A percentile compares a stretch with the other conserved stretches of the same genome.
Evolutionary conservation across 92 coral and sea anemone genomes (phyloP).

Genomic region (Porites cylindrica): DNA sequence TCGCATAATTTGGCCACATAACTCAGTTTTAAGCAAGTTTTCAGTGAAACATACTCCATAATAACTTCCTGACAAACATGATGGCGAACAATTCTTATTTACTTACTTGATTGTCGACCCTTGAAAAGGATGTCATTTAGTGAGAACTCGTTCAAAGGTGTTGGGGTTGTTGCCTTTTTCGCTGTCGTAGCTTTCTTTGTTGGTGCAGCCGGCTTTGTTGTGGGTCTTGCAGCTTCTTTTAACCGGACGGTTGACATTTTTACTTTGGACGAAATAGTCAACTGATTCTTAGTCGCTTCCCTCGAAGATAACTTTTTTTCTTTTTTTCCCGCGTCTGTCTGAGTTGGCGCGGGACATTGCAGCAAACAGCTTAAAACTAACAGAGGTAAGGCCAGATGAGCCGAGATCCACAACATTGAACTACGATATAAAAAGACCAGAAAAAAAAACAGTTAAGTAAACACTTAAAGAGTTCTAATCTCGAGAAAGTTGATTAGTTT

Average conservation of each 20-base stretch:
- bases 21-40: too few relatives aligned
- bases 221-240: conserved; percentile 12
- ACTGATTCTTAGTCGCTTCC: not conserved
- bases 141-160: conserved; percentile 66
- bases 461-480: not conserved
- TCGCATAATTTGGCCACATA: too few relatives aligned
- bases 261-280: not conserved
- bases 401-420: conserved; percentile 27
- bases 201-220: not conserved
- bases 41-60: too few relatives aligned
- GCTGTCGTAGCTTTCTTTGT: conserved; percentile 15
- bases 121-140: conserved; percentile 71
- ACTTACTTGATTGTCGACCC: conserved; percentile 82
- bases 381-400: not conserved
- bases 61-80: not conserved
- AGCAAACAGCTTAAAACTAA: conserved; percentile 31
- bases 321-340: not conserved
- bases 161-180: conserved; percentile 43
- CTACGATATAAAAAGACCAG: not conserved
- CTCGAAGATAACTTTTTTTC: not conserved
- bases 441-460: not conserved
- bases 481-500: not conserved
- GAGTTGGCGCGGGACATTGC: conserved; percentile 5
- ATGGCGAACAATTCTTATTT: not conserved
- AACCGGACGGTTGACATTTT: not conserved